These are phyloP conservation scores for Acronicta aceris DNA, from an alignment of 2,888 invertebrate species.

Conservation along the genomic window DNA sequence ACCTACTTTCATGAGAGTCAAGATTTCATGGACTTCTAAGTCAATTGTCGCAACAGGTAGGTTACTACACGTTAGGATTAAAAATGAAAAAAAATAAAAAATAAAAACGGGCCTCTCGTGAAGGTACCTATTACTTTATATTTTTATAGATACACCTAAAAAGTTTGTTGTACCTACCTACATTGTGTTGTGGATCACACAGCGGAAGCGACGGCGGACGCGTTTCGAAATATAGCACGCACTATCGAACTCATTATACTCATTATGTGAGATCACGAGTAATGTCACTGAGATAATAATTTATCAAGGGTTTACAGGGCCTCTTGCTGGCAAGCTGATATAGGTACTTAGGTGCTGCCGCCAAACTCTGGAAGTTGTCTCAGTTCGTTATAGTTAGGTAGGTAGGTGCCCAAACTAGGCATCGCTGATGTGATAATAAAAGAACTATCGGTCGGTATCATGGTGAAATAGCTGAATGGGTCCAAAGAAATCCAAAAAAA, in stretches of 20 bases:
- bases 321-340: slow-evolving; percentile 31
- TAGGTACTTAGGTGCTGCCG: slow-evolving; percentile 31
- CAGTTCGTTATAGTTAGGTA: slow-evolving; percentile 21
- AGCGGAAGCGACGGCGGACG: slow-evolving; percentile 83
- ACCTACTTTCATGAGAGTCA: too few relatives aligned
- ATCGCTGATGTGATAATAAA: too few relatives aligned
- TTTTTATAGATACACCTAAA: slow-evolving; percentile 56
- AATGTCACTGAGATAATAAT: slow-evolving; percentile 71
- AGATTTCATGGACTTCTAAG: too few relatives aligned
- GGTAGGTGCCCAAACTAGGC: slow-evolving; percentile 14
- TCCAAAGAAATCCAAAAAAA: too few relatives aligned
- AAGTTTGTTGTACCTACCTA: slow-evolving; percentile 58
- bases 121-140: slow-evolving; percentile 13
- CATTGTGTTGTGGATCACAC: slow-evolving; percentile 79
- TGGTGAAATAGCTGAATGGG: too few relatives aligned
- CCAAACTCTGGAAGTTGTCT: slow-evolving; percentile 35
- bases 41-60: too few relatives aligned
- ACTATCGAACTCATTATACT: slow-evolving; percentile 80
- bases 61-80: too few relatives aligned
- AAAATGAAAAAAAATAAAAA: too few relatives aligned
- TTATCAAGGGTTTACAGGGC: slow-evolving; percentile 63
- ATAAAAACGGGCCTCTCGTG: too few relatives aligned
- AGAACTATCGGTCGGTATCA: too few relatives aligned
- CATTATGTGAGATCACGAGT: slow-evolving; percentile 71
- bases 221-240: slow-evolving; percentile 83